Conservation (phyloP, 2,797 vertebrate genomes). For the Sebastes paucispinis region DNA sequence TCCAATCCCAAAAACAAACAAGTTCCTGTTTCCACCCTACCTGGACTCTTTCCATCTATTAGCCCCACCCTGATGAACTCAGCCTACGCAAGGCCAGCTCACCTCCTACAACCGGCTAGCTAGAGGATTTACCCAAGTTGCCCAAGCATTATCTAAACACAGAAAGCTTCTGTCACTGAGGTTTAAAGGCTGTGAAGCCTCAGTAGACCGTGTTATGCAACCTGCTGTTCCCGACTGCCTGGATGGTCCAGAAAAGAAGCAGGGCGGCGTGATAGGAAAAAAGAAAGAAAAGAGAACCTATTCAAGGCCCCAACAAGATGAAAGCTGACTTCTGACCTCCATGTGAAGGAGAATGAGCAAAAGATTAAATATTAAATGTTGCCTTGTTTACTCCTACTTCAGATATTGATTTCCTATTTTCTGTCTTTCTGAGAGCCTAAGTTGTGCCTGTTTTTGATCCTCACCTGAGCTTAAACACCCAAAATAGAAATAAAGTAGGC, state of each 20-base stretch:
- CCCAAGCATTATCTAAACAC: slow-evolving; percentile 37
- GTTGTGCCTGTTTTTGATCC: background rate
- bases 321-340: background rate
- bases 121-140: slow-evolving; percentile 29
- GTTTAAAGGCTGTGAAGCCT: slow-evolving; percentile 26
- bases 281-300: background rate
- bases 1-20: background rate
- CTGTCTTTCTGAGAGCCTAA: background rate
- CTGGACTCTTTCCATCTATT: slow-evolving; percentile 3
- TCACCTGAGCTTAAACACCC: background rate
- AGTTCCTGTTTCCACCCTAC: slow-evolving; percentile 2
- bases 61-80: slow-evolving; percentile 11
- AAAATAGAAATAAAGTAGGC: background rate
- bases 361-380: background rate
- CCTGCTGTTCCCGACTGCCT: background rate
- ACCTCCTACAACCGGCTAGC: background rate
- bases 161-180: slow-evolving; percentile 11
- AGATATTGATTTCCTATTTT: background rate
- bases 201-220: slow-evolving; percentile 25
- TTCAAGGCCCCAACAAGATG: background rate
- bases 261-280: background rate
- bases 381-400: background rate
- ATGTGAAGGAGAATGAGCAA: background rate
- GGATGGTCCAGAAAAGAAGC: background rate
- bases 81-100: slow-evolving; percentile 4